Evolutionary conservation across 2,888 invertebrate species (phyloP), one percentile per base, ranked within the genome.

Genomic region (Lagria hirta): DNA sequence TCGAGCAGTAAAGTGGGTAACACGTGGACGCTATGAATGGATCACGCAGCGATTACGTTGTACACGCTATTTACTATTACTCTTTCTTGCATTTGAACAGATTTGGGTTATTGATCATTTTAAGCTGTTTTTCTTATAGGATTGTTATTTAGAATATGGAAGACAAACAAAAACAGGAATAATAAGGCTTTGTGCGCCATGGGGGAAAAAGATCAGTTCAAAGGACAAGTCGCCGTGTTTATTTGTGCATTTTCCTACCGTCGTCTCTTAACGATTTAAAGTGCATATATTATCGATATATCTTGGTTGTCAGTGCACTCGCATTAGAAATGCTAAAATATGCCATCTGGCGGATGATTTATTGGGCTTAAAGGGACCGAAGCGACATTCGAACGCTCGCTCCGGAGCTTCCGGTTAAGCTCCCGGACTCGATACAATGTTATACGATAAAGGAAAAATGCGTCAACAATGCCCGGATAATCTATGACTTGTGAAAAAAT

Each of bases 281-380:
- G 65, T 66, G 70, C 69, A 70, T 71, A 70, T 66, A 69, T 70
- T 69, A 69, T 62, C 70, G 68, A 71, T 71, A 71, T 70, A 70
- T 71, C 69, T 70, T 61, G 55, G 65, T 65, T 64, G 69, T 68
- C 69, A 68, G 58, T 65, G 64, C 68, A 64, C 63, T 64, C 65
- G 64, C 63, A 70, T 71, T 71, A 70, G 64, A 61, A 70, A 71
- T 71, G 70, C 70, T 70, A 71, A 71, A 70, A 70, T 71, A 71
- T 71, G 68, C 71, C 71, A 71, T 70, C 71, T 71, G 71, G 71
- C 57, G 64, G 68, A 70, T 71, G 70, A 71, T 70, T 70, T 70
- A 71, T 70, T 36, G 43, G 49, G 43, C 48, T 55, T 51, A 46
- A 50, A 51, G 51, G 50, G 49, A 45, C 45, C 48, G 56, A 28